Evolutionary conservation across 2,888 invertebrate species (phyloP), one percentile per base, ranked within the genome.

Genomic region (Rhagophthalmus giganteus): DNA sequence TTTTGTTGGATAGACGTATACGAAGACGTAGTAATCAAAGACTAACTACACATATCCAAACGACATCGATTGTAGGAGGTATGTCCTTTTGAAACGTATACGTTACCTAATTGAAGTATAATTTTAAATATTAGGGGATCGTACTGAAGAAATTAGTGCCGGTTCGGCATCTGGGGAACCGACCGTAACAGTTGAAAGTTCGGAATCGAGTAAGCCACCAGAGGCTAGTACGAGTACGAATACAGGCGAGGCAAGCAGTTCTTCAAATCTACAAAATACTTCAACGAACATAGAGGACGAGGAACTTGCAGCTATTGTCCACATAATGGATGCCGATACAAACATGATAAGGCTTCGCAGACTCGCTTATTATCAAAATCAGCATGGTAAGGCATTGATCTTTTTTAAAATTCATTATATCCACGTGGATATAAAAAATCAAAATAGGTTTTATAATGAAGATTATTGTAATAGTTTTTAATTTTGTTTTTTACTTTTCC

Each of bases 1-100:
- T 87, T 46, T 80, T 88, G 54, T 77, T 88, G 70, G 82, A 82
- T 65, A 74, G 79, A 49, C 72, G 78, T 54, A 68, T 73, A 26
- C 68, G 75, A 34, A 72, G 76, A 58, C 68, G 72, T 5, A 69
- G 76, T 44, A 65, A 73, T 15, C 71, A 73, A 27, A 63, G 67
- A 46, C 59, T 73, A 20, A 70, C 71, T 8, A 73, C 70, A 55
- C 72, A 73, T 53, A 70, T 70, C n/a, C 68, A 73, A 50, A 60
- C 71, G 24, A 66, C 68, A 31, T 70, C 72, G 14, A 68, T 68
- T 15, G 71, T 20, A 20, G 7, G 67, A 68, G 72, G 71, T 69
- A 58, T 54, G 14, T 32, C 15, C n/a, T n/a, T n/a, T n/a, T n/a
- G n/a, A n/a, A n/a, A n/a, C n/a, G n/a, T n/a, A n/a, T n/a, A n/a